Conservation (phyloP, 2,113 vertebrate genomes). For the Nettapus auritus region DNA sequence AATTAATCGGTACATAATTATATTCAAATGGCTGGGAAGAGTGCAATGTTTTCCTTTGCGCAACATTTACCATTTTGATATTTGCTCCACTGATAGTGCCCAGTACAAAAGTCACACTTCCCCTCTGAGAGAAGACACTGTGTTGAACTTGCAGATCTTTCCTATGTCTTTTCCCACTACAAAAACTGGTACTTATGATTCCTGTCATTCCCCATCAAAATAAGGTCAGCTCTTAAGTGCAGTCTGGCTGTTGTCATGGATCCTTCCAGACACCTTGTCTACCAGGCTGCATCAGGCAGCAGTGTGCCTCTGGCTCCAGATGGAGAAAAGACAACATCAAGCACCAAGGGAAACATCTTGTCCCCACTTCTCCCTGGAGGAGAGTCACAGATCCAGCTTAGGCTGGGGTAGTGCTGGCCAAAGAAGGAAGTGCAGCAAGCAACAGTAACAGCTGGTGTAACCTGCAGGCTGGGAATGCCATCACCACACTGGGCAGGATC, state of each 20-base stretch:
- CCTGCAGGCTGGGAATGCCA: not conserved
- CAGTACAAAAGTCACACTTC: not conserved
- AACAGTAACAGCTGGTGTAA: not conserved
- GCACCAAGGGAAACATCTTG: not conserved
- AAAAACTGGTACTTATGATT: not conserved
- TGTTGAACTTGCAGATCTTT: not conserved
- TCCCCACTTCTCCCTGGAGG: not conserved
- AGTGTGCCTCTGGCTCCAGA: not conserved
- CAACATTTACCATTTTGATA: not conserved
- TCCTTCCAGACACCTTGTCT: not conserved
- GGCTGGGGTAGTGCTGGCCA: not conserved
- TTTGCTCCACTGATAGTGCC: not conserved
- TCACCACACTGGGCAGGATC: fast-evolving
- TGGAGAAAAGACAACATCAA: not conserved
- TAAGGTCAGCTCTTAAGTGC: not conserved
- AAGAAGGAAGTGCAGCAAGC: fast-evolving
- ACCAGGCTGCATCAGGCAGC: not conserved
- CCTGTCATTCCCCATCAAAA: not conserved
- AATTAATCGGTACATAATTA: not conserved
- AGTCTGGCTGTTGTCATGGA: no score
- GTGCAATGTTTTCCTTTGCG: not conserved
- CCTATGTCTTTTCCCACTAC: not conserved
- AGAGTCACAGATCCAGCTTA: fast-evolving
- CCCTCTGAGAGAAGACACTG: not conserved
- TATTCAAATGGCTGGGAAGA: not conserved